Percentiles rank a stretch among this genome's conserved stretches.
Conservation (phyloP, 2,888 invertebrate species). For the Liodrosophila aerea region DNA sequence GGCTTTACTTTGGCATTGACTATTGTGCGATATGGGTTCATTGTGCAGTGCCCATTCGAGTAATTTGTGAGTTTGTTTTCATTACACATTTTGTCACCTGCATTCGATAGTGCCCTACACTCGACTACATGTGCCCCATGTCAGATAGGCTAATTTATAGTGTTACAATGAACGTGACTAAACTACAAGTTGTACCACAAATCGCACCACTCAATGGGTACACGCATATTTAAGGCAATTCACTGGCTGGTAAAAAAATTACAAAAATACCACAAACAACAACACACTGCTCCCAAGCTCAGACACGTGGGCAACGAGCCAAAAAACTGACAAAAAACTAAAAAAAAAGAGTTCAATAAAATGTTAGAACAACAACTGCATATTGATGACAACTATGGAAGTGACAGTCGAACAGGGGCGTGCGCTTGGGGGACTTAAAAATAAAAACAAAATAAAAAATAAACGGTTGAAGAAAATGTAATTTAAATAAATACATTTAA, state of each 20-base stretch:
- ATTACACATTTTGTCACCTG: slow-evolving; percentile 44
- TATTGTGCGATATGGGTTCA: background rate
- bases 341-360: slow-evolving; percentile 35
- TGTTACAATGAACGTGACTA: slow-evolving; percentile 67
- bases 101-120: slow-evolving; percentile 16
- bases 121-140: slow-evolving; percentile 8
- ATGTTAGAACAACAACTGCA: slow-evolving; percentile 66
- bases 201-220: slow-evolving; percentile 11
- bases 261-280: background rate
- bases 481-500: too few species aligned
- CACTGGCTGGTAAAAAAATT: slow-evolving; percentile 31
- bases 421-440: slow-evolving; percentile 18
- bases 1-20: too few species aligned
- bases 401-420: slow-evolving; percentile 12
- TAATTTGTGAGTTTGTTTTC: slow-evolving; percentile 33
- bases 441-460: slow-evolving; percentile 6
- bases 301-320: slow-evolving; percentile 56
- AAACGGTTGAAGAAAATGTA: too few species aligned
- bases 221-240: slow-evolving; percentile 17
- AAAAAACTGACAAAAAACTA: slow-evolving; percentile 24
- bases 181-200: slow-evolving; percentile 46
- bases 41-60: background rate
- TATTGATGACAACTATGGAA: slow-evolving; percentile 59
- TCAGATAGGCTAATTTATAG: slow-evolving; percentile 59
- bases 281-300: slow-evolving; percentile 17